Evolutionary conservation across 2,888 invertebrate genomes (phyloP).

Genomic region (Cephalotes varians): DNA sequence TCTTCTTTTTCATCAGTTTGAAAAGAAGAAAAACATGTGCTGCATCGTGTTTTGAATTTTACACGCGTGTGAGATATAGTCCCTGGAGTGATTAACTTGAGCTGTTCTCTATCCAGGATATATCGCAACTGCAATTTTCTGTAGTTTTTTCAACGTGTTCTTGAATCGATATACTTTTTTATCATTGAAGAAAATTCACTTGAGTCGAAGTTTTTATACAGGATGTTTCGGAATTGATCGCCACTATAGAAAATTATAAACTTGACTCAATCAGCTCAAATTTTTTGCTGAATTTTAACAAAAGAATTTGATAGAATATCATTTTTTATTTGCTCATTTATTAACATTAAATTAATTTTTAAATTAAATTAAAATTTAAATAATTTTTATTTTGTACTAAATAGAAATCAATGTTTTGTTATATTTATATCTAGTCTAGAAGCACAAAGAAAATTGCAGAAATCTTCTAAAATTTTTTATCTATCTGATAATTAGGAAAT

Average conservation of each 20-base stretch:
- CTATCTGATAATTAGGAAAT: not conserved
- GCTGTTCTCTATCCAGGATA: conserved; percentile 5
- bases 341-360: not conserved
- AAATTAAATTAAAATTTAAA: not conserved
- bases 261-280: not conserved
- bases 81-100: conserved; percentile 24
- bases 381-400: not conserved
- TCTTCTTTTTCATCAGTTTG: conserved; percentile 6
- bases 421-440: not conserved
- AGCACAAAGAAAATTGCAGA: not conserved
- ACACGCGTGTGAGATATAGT: not conserved
- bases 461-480: not conserved
- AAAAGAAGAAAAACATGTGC: not conserved
- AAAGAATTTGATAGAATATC: not conserved
- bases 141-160: conserved; percentile 6
- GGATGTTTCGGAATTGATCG: not conserved
- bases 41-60: conserved; percentile 23
- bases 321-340: not conserved
- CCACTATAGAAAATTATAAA: not conserved
- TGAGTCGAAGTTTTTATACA: not conserved
- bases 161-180: not conserved
- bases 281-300: not conserved
- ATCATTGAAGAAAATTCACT: not conserved
- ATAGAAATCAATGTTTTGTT: not conserved
- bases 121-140: conserved; percentile 22